phyloP scores from a whole-genome alignment of 2,113 vertebrate genomes.

The Willisornis vidua region DNA sequence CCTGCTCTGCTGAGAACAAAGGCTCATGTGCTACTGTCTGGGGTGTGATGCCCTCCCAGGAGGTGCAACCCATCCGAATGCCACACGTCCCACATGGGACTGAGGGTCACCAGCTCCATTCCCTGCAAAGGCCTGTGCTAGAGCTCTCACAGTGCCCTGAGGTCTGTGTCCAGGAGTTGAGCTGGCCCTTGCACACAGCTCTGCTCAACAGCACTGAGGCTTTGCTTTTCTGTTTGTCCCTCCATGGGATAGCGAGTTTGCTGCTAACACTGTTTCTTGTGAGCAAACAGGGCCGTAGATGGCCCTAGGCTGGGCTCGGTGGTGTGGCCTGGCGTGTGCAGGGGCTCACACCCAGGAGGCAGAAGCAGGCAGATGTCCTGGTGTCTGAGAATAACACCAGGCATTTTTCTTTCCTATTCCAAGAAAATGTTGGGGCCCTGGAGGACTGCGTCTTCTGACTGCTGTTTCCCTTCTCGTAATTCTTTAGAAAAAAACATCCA shows the following conservation, averaged over 20 bases:
- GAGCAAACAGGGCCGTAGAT: rapidly evolving
- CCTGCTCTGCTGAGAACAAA: background rate
- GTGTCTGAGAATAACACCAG: background rate
- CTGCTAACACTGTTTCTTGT: background rate
- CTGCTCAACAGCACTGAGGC: background rate
- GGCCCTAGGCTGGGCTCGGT: background rate
- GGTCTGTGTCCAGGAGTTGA: background rate
- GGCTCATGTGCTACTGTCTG: background rate
- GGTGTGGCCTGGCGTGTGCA: rapidly evolving
- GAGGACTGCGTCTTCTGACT: background rate
- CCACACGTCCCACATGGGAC: rapidly evolving
- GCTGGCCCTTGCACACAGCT: background rate
- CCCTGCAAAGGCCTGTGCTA: rapidly evolving
- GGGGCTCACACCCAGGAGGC: rapidly evolving
- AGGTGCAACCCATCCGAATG: rapidly evolving
- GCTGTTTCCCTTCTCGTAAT: background rate
- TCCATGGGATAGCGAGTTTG: background rate
- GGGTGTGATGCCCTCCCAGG: background rate
- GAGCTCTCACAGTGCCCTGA: background rate
- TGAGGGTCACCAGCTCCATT: background rate
- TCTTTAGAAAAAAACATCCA: background rate
- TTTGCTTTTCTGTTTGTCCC: background rate
- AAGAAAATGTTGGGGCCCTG: background rate
- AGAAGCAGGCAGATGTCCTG: background rate
- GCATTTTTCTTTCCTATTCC: background rate